Base-by-base conservation (phyloP, 2,113 vertebrate species). In the Addax nasomaculatus region DNA sequence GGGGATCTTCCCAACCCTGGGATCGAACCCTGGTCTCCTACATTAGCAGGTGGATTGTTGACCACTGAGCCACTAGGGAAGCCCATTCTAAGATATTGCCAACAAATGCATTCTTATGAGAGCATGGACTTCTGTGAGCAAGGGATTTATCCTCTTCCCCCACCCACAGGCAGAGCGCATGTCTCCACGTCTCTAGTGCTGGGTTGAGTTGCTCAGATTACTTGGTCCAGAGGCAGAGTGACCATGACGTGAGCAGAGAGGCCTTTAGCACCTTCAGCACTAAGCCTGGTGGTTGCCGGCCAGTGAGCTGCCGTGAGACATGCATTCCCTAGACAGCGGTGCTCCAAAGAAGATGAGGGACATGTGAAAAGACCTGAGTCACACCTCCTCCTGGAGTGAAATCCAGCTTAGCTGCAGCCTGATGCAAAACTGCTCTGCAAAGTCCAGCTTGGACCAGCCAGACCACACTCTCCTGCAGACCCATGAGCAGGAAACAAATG, bases 261-360 rank as follows among this genome's bases (percentile, higher is more conserved):
- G 13, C 23, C 6, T 27, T 51, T 1, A 14, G 21, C 21, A 2
- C 21, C 2, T 33, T 33, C 3, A 39, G n/a, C 36, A 3, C 67
- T 16, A 55, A 33, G 16, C 12, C 57, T 57, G 43, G 9, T 9
- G 17, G 51, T 43, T 43, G 27, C 25, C 5, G 16, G n/a, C 2
- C 5, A 12, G 33, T 39, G 23, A 62, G 29, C 57, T 25, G 9
- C 27, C 33, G 1, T 29, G 39, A 90, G 39, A 90, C 2, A 4
- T 27, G 1, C 17, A 51, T 13, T 1, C 0, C 17, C 15, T 0
- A 9, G 33, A 4, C 27, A n/a, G 23, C 5, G 0, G 16, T 33
- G 27, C 7, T 43, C 36, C 25, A 67, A 1, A 6, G 49, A 93
- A 21, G n/a, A 89, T 9, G 9, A 62, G 19, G 60, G 21, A 21